phyloP scores from a whole-genome alignment of 1,140 invertebrate species.

The Brevipalpus yothersi region DNA sequence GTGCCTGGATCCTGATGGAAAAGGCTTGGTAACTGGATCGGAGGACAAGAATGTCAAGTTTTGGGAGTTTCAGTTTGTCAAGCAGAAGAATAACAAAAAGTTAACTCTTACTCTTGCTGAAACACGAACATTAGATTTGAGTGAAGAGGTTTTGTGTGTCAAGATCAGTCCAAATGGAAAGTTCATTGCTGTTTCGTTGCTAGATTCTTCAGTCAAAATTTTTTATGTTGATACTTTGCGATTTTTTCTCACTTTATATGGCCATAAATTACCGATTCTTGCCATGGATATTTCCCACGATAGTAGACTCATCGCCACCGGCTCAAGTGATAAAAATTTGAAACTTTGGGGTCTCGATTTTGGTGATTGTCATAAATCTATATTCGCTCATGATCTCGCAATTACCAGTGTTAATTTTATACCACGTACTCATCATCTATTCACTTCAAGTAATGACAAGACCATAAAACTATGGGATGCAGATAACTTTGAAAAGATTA shows the following conservation, averaged over 20 bases:
- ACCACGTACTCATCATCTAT: constrained; percentile 73
- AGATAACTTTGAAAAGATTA: constrained; percentile 69
- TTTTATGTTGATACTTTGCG: constrained; percentile 84
- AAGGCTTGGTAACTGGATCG: constrained; percentile 57
- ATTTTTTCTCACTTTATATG: constrained; percentile 86
- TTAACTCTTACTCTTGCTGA: constrained; percentile 47
- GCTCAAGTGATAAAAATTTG: constrained; percentile 78
- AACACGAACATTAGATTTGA: constrained; percentile 50
- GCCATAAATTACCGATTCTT: constrained; percentile 79
- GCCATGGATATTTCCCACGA: constrained; percentile 86
- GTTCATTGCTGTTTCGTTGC: constrained; percentile 61
- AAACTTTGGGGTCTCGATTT: constrained; percentile 98
- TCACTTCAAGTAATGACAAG: constrained; percentile 79
- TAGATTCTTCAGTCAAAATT: constrained; percentile 84
- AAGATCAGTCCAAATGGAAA: constrained; percentile 50
- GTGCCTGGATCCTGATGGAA: constrained; percentile 37
- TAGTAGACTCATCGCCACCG: constrained; percentile 64
- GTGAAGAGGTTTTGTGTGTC: constrained; percentile 60
- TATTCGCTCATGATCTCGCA: constrained; percentile 75
- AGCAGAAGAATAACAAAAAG: background rate
- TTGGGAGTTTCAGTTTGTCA: constrained; percentile 63
- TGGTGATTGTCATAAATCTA: constrained; percentile 64
- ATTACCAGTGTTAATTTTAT: constrained; percentile 68
- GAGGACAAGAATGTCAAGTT: constrained; percentile 74
- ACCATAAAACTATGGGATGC: constrained; percentile 88